phyloP scores from a whole-genome alignment of 1,140 invertebrate species.

The Heliothis virescens region DNA sequence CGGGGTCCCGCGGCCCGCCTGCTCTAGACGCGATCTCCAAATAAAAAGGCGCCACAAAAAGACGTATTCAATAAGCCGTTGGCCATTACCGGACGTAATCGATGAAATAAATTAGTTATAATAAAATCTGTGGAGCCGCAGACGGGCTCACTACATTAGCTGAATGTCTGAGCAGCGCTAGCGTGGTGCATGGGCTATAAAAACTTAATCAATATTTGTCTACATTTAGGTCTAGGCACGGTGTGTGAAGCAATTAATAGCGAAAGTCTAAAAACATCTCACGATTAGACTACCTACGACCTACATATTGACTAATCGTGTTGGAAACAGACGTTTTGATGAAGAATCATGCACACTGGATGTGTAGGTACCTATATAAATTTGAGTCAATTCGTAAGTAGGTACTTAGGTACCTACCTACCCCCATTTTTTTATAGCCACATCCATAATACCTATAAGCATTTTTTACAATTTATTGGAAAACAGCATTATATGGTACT shows the following conservation, averaged over 20 bases:
- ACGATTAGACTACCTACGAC: too few relatives aligned
- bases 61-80: slow-evolving; percentile 82
- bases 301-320: too few relatives aligned
- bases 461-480: too few relatives aligned
- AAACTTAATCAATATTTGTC: slow-evolving; percentile 20
- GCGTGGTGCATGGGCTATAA: background rate
- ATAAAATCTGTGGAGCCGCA: slow-evolving; percentile 64
- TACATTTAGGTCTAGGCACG: slow-evolving; percentile 1
- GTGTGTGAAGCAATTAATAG: background rate
- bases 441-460: too few relatives aligned
- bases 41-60: slow-evolving; percentile 84
- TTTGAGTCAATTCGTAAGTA: too few relatives aligned
- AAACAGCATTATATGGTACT: too few relatives aligned
- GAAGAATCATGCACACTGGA: too few relatives aligned
- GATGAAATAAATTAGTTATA: slow-evolving; percentile 78
- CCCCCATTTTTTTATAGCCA: too few relatives aligned
- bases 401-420: too few relatives aligned
- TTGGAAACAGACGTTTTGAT: too few relatives aligned
- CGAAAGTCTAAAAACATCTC: background rate
- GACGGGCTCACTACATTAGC: background rate
- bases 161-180: slow-evolving; percentile 26
- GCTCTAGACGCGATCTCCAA: slow-evolving; percentile 81
- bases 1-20: slow-evolving; percentile 68
- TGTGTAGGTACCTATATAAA: too few relatives aligned
- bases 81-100: slow-evolving; percentile 81